Conservation (phyloP, 2,113 vertebrate species). For the Rutilus rutilus region DNA sequence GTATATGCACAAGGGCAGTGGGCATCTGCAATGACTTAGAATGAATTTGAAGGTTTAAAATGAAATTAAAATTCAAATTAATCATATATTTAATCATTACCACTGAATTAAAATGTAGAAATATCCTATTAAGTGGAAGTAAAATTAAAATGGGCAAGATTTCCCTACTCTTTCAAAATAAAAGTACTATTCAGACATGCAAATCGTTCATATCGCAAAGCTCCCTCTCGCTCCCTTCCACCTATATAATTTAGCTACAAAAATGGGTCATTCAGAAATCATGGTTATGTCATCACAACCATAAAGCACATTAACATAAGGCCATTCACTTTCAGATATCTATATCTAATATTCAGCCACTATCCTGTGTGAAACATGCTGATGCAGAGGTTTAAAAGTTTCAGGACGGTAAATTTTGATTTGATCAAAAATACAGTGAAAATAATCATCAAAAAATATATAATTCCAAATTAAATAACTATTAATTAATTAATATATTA, state of each 20-base stretch:
- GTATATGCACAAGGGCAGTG: neutral
- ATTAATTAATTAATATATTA: too few relatives aligned
- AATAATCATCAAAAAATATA: neutral
- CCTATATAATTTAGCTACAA: neutral
- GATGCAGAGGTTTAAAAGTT: too few relatives aligned
- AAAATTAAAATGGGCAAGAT: neutral
- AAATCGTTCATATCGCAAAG: neutral
- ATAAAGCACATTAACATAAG: neutral
- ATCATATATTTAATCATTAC: neutral
- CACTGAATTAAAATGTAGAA: neutral
- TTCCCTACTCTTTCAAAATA: neutral
- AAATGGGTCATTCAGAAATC: neutral
- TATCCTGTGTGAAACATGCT: too few relatives aligned
- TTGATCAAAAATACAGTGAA: neutral
- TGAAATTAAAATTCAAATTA: too few relatives aligned
- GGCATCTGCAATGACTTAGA: neutral
- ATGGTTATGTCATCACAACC: neutral
- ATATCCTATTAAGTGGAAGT: neutral
- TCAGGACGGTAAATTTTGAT: too few relatives aligned
- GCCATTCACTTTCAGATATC: neutral
- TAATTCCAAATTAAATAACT: neutral
- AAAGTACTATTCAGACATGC: neutral
- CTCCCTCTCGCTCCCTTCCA: neutral
- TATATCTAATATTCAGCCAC: neutral
- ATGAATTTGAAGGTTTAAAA: neutral